Percentiles rank a stretch among this genome's conserved stretches.
Evolutionary conservation across 2,888 invertebrate species (phyloP).

Genomic region (Ypsolopha scabrella): DNA sequence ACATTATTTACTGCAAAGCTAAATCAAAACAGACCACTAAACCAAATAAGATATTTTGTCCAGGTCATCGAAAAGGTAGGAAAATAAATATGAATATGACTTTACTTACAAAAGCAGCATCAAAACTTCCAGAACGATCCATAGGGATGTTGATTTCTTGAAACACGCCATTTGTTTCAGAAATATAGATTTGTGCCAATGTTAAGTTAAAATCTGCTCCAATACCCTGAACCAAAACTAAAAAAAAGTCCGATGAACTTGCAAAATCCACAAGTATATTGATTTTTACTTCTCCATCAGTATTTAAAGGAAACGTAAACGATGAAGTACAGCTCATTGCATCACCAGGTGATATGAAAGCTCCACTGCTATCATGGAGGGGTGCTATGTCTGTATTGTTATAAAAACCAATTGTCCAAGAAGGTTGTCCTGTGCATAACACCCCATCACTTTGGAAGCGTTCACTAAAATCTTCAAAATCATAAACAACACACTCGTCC

Average conservation of each 20-base stretch:
- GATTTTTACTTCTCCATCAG: conserved; percentile 27
- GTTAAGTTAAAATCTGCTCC: conserved; percentile 11
- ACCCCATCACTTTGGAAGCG: conserved; percentile 19
- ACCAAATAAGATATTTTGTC: too few relatives aligned
- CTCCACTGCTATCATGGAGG: conserved; percentile 14
- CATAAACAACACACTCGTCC: conserved; percentile 28
- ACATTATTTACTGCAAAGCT: too few relatives aligned
- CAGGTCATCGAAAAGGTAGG: too few relatives aligned
- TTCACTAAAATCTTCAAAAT: conserved; percentile 26
- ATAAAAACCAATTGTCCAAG: conserved; percentile 25
- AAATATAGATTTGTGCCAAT: conserved; percentile 3
- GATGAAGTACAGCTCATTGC: conserved; percentile 19
- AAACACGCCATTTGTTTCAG: conserved; percentile 21
- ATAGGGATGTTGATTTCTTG: conserved; percentile 14
- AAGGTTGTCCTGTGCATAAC: conserved; percentile 14
- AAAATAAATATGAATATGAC: neutral
- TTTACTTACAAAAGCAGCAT: conserved; percentile 27
- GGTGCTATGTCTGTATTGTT: conserved; percentile 14
- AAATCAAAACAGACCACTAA: too few relatives aligned
- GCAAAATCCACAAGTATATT: conserved; percentile 24
- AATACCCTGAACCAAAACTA: conserved; percentile 19
- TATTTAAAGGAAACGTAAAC: conserved; percentile 20
- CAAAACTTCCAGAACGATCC: conserved; percentile 11
- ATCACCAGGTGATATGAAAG: conserved; percentile 20
- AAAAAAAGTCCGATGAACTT: conserved; percentile 18